Base-by-base conservation (phyloP, 2,888 invertebrate genomes). In the Silvanus unidentatus region DNA sequence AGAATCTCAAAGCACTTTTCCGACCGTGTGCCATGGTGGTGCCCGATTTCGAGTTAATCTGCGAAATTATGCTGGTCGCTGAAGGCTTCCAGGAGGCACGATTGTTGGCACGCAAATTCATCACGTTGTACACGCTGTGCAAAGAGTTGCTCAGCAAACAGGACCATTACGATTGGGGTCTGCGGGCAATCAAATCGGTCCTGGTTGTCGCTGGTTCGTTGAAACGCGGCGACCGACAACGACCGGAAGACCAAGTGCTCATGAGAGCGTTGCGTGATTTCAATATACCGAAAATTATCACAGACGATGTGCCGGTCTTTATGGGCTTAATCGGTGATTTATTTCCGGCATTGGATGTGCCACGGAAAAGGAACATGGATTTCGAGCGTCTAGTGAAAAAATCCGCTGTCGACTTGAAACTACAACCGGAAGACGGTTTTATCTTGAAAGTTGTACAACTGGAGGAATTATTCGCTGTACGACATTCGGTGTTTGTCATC, bases 21-120 rank as follows among this genome's bases (percentile, higher is more conserved):
- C 76, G 95, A 63, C 95, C 96, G 1, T 96, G 95, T 69, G 95
- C 95, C 44, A 96, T 96, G 96, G 94, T 96, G 9, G 95, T 96
- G 10, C 96, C 96, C 1, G 96, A 96, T 73, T 93, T 94, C 71
- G 95, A 93, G 59, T 70, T 96, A 62, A 96, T 96, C 69, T 92
- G 92, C 71, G 95, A 96, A 76, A 96, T 96, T 69, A 95, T 95
- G 93, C 80, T 96, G 74, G 92, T 93, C 10, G 92, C 93, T 3
- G 95, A 96, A 73, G 96, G 94, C 32, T 94, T 96, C 71, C 85
- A 92, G 64, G 95, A 94, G 49, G 95, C 96, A 4, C 80, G 92
- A 55, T 71, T 93, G 16, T 70, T 95, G 48, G 94, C 95, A 14
- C 79, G 93, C 52, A 96, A 96, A 73, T 95, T 96, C 70, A 92